phyloP scores from a whole-genome alignment of 2,797 vertebrate species.

The Hipposideros larvatus region DNA sequence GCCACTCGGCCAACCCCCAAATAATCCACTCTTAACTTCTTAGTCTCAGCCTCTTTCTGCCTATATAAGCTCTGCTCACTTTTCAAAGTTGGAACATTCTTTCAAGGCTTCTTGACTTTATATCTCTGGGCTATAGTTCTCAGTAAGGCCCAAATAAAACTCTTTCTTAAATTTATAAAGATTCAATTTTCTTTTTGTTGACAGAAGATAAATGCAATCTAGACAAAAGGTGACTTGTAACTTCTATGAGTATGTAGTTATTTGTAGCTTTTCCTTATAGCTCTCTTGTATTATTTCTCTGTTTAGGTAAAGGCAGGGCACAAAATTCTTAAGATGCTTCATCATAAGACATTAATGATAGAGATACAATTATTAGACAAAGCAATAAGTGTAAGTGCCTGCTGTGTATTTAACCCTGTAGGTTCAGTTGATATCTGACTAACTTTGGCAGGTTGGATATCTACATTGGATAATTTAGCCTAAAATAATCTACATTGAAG shows the following conservation, averaged over 20 bases:
- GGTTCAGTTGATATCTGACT: background rate
- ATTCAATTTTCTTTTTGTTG: background rate
- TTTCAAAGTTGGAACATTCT: background rate
- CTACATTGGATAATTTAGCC: background rate
- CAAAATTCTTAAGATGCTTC: slow-evolving; percentile 31
- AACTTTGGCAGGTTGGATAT: background rate
- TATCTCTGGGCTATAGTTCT: background rate
- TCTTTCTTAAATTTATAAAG: background rate
- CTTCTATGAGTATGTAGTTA: slow-evolving; percentile 35
- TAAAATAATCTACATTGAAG: background rate
- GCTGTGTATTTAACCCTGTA: background rate
- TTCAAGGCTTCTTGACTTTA: background rate
- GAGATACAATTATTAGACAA: slow-evolving; percentile 14
- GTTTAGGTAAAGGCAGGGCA: slow-evolving; percentile 51
- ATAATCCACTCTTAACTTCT: background rate
- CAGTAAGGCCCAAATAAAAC: background rate
- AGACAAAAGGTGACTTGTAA: slow-evolving; percentile 60
- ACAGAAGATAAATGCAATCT: slow-evolving; percentile 11
- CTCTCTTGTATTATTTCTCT: slow-evolving; percentile 9
- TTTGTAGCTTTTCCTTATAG: slow-evolving; percentile 67
- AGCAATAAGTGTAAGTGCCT: background rate
- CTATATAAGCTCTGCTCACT: background rate
- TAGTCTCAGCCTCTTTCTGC: background rate
- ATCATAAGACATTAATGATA: slow-evolving; percentile 12
- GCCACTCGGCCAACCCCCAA: background rate